Conservation (phyloP, 64 coral and sea anemone species). For the Orbicella faveolata region DNA sequence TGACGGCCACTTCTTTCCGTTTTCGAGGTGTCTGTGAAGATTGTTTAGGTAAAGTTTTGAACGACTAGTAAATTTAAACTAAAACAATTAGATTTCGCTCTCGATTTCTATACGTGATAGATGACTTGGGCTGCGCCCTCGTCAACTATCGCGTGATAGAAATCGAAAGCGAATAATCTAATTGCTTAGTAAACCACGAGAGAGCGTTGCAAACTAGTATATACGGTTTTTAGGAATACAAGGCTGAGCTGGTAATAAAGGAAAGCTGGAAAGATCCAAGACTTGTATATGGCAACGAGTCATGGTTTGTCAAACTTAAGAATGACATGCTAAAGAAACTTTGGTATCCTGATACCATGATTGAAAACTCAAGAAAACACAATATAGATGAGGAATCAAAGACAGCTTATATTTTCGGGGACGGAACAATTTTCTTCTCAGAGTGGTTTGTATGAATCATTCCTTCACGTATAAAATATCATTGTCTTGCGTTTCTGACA, state of each 20-base stretch:
- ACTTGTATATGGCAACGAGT: constrained; percentile 25
- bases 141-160: no score
- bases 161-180: no score
- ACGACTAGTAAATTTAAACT: no score
- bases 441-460: constrained; percentile 26
- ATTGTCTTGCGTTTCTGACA: no score
- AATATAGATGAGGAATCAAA: constrained; percentile 5
- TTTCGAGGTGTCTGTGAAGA: no score
- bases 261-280: constrained; percentile 36
- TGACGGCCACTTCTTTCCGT: no score
- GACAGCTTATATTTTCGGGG: constrained; percentile 3
- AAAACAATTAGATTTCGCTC: no score
- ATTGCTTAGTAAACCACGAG: no score
- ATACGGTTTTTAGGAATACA: constrained; percentile 20
- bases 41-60: no score
- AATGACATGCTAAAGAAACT: background rate
- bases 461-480: background rate
- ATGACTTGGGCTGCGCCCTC: no score
- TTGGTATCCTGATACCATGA: constrained; percentile 35
- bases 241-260: constrained; percentile 9
- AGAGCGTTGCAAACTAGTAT: no score
- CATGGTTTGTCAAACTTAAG: constrained; percentile 23
- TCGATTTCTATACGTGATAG: no score
- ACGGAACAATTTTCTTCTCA: constrained; percentile 45
- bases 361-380: constrained; percentile 42